These are phyloP conservation scores for Drosophila kuntzei DNA, from an alignment of 2,888 invertebrate genomes.

Conservation along the genomic window DNA sequence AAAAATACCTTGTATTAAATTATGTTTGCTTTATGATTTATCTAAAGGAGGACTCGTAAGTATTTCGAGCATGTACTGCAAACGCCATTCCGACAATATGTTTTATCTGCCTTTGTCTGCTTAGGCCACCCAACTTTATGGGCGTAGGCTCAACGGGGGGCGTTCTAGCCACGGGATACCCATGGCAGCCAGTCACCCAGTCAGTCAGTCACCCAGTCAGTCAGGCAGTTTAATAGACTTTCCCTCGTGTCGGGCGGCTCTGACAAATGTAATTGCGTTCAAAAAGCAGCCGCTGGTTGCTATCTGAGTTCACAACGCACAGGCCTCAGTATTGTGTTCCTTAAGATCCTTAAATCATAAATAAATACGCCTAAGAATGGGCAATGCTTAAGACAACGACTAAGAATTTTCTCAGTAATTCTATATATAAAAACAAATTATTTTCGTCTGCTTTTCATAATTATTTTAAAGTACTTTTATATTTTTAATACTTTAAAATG, in stretches of 20 bases:
- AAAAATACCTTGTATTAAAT: constrained; percentile 53
- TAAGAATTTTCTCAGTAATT: not conserved
- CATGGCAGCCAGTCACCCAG: constrained; percentile 18
- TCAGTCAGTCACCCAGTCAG: constrained; percentile 17
- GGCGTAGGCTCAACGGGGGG: constrained; percentile 32
- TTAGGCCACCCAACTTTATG: constrained; percentile 6
- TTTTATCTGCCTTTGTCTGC: constrained; percentile 58
- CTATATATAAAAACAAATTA: not conserved
- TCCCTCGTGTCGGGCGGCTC: constrained; percentile 11
- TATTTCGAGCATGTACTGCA: constrained; percentile 25
- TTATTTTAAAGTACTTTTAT: not conserved
- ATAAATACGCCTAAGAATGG: constrained; percentile 39
- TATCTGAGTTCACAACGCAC: constrained; percentile 14
- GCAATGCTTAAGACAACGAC: not conserved
- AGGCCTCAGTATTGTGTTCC: constrained; percentile 1
- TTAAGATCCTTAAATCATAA: constrained; percentile 41
- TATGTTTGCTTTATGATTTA: constrained; percentile 73
- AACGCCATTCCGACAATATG: constrained; percentile 53
- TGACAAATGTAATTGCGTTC: constrained; percentile 56
- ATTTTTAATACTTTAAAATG: not conserved
- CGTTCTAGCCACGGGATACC: constrained; percentile 41
- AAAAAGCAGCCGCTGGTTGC: constrained; percentile 28
- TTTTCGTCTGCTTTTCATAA: not conserved
- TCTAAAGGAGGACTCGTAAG: constrained; percentile 47
- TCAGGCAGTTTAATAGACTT: constrained; percentile 57